Evolutionary conservation across 1,140 invertebrate species (phyloP), one percentile per base, ranked within the genome.

Genomic region (Aphelenchoides avenae): DNA sequence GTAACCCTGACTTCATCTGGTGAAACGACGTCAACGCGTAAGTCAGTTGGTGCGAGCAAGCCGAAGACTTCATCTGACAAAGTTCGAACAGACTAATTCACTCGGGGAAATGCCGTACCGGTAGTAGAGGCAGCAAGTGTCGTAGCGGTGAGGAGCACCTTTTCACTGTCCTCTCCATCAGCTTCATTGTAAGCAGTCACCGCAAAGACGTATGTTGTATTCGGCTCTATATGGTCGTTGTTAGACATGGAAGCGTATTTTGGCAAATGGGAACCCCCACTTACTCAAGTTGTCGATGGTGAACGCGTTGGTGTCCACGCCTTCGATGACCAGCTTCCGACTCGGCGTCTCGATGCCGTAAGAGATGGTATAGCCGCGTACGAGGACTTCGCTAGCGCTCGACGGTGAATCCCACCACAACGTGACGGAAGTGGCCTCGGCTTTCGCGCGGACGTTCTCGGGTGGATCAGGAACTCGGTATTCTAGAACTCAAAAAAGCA

Each of bases 161-260:
- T 58, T 40, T 72, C 65, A 30, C 71, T 73, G 40, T 73, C 70
- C 33, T 73, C 70, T 34, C 57, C 71, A 22, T 67, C 71, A 5
- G 70, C 70, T 55, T 73, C 70, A 48, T 73, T 73, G 47, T 73
- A 73, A 3, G 70, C 71, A 37, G 61, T 73, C 1, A 73, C 29
- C 11, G 70, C 68, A 46, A 73, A 73, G 0, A 73, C 63, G 50
- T 73, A 73, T 5, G 68, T 60, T 1, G 68, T 74, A 42, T 75
- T 73, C 1, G 70, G 68, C 13, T 66, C 70, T 71, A 49, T 67
- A 62, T 31, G 9, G 43, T 2, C 40, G 13, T 13, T 22, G n/a
- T 37, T 53, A 33, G 31, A 15, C 18, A 36, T n/a, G 50, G 5
- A 13, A 13, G 30, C 48, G 24, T 18, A 6, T 50, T 7, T 15